Evolutionary conservation across 2,113 vertebrate genomes (phyloP).

Genomic region (Gavia stellata): DNA sequence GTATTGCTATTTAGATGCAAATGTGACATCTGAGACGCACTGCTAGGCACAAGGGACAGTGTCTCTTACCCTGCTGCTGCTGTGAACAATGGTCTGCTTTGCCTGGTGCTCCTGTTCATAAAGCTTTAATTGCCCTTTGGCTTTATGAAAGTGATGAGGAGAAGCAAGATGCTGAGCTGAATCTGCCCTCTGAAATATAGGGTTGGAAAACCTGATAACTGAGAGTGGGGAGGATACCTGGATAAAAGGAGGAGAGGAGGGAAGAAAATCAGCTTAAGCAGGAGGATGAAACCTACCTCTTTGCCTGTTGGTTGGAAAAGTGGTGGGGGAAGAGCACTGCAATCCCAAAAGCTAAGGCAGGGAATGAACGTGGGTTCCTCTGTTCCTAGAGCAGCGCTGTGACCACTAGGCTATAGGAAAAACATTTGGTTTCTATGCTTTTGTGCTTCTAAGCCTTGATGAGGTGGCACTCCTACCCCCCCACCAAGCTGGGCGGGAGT

Average conservation of each 20-base stretch:
- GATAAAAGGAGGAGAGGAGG: not conserved
- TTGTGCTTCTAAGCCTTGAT: not conserved
- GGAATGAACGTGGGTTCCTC: accelerated
- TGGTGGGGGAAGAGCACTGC: not conserved
- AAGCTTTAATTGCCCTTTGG: not conserved
- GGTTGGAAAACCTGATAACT: not conserved
- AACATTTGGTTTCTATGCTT: not conserved
- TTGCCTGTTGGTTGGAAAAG: not conserved
- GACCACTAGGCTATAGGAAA: not conserved
- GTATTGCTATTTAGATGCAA: not conserved
- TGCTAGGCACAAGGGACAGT: not conserved
- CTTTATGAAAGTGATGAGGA: not conserved
- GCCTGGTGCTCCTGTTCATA: not conserved
- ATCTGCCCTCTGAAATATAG: not conserved
- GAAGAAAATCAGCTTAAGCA: not conserved
- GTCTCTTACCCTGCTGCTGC: not conserved
- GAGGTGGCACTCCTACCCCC: too few species aligned
- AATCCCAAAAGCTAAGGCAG: not conserved
- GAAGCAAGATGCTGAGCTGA: not conserved
- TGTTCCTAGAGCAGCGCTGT: not conserved
- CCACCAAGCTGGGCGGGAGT: too few species aligned
- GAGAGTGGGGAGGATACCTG: not conserved
- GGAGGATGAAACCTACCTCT: not conserved
- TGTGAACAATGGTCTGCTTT: not conserved
- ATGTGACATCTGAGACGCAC: not conserved